phyloP scores from a whole-genome alignment of 1,140 invertebrate species.

The Papilio glaucus region DNA sequence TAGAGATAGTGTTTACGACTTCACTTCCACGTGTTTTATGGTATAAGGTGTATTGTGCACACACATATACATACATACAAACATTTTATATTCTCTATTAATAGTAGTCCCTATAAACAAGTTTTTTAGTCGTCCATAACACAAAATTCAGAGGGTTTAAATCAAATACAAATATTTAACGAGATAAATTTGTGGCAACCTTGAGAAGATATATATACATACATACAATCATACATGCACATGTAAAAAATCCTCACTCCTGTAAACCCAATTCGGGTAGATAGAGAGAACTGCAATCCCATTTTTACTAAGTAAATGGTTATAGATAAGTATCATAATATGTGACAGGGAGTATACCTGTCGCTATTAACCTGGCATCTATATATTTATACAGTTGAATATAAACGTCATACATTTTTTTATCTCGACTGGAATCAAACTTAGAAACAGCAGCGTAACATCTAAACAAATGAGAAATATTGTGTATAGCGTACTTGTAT shows the following conservation, averaged over 20 bases:
- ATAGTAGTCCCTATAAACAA: neutral
- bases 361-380: too few relatives aligned
- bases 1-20: constrained; percentile 20
- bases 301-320: too few relatives aligned
- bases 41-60: neutral
- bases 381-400: too few relatives aligned
- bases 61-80: too few relatives aligned
- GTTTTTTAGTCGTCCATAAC: neutral
- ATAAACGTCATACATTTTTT: neutral
- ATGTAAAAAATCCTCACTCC: too few relatives aligned
- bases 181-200: too few relatives aligned
- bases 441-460: neutral
- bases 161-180: neutral
- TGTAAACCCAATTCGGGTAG: too few relatives aligned
- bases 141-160: neutral
- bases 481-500: neutral
- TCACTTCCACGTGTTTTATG: neutral
- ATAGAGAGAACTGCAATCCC: too few relatives aligned
- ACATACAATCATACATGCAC: too few relatives aligned
- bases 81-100: neutral
- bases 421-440: neutral
- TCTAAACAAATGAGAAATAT: neutral
- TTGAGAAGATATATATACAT: too few relatives aligned
- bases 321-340: too few relatives aligned
- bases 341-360: too few relatives aligned